These are phyloP conservation scores for Erethizon dorsatum DNA, from an alignment of 2,797 vertebrate genomes.

Conservation along the genomic window DNA sequence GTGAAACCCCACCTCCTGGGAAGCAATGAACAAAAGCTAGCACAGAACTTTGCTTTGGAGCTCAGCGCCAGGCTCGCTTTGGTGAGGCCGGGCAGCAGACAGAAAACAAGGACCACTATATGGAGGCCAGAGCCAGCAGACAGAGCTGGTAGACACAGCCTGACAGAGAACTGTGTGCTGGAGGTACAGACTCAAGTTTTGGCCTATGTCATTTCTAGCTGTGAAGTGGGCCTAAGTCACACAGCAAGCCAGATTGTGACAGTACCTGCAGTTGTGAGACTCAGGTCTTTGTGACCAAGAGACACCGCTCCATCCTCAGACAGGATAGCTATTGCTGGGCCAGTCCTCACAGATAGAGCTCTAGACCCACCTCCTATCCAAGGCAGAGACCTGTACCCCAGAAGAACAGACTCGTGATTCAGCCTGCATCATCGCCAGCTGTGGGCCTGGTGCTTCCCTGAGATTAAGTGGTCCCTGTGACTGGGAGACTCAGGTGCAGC, in stretches of 20 bases:
- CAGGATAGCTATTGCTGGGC: neutral
- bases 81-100: neutral
- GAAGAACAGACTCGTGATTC: neutral
- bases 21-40: neutral
- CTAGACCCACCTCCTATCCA: neutral
- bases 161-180: neutral
- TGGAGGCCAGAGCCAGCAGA: neutral
- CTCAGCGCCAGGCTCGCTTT: neutral
- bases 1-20: too few relatives aligned
- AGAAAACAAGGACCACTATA: neutral
- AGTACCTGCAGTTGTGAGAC: neutral
- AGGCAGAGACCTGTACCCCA: neutral
- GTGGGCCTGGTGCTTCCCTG: neutral
- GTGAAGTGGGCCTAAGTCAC: neutral
- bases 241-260: neutral
- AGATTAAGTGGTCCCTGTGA: too few relatives aligned
- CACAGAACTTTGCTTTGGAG: neutral
- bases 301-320: neutral
- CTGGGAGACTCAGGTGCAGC: neutral
- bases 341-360: neutral
- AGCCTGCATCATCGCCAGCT: neutral
- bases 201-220: neutral
- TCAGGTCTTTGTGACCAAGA: neutral
- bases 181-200: neutral
- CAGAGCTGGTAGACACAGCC: neutral